Base-by-base conservation (phyloP, 1,140 invertebrate species). In the Trigoniulus corallinus region DNA sequence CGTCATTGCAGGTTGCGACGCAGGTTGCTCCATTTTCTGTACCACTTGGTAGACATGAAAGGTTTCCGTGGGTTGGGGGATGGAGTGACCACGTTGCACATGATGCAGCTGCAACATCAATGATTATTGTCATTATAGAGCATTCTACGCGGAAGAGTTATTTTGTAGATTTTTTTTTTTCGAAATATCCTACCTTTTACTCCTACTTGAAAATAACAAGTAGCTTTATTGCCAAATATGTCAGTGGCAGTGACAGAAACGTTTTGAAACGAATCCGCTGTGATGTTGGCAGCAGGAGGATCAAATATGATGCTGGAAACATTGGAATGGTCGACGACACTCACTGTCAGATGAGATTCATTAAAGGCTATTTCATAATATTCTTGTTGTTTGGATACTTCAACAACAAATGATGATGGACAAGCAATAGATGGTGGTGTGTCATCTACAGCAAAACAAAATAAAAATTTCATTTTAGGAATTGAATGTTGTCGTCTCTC, bases 341-440 rank as follows among this genome's bases (percentile, higher is more conserved):
- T 91, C 21, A 95, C 82, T 58, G 84, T 70, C 56, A 78, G 74
- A 27, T 85, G 71, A 0, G 88, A 89, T 58, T 93, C 87, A 62
- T 94, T 95, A 64, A 95, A 95, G 57, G 92, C 88, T 0, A 95
- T 84, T 2, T 78, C 73, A 56, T 92, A 92, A 60, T 80, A 86
- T 1, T 91, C 85, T 70, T 92, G 87, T 59, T 80, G 78, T 53
- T 94, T 87, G 0, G 86, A 79, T 45, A 94, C 67, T 66, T 93
- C 88, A 53, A 95, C 86, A 0, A 93, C 87, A 62, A 94, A 96
- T 58, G 89, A 94, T 64, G 94, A 87, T 1, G 92, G 92, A 63
- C 92, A 96, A 60, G 84, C 88, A 22, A 96, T 64, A 60, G 79
- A 78, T n/a, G 92, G 92, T 37, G 91, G 89, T 1, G 87, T 93